These are phyloP conservation scores for Fabriciana adippe DNA, from an alignment of 2,888 invertebrate genomes.

Conservation along the genomic window DNA sequence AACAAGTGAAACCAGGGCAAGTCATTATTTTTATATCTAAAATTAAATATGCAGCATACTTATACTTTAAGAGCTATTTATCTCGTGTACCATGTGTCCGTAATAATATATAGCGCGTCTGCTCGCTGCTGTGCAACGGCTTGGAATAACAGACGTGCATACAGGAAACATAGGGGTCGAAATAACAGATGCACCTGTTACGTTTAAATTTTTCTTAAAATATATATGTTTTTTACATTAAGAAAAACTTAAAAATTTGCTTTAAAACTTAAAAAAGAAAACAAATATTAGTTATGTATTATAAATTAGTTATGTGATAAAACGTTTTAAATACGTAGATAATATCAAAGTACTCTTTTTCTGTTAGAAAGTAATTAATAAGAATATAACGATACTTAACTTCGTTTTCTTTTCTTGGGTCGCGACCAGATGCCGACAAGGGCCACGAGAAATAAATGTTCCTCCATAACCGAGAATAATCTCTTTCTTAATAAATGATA, in stretches of 20 bases:
- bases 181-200: constrained; percentile 2
- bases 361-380: too few species aligned
- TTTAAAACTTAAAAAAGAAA: too few species aligned
- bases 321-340: too few species aligned
- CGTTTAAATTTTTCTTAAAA: not conserved
- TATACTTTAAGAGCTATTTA: constrained; percentile 28
- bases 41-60: constrained; percentile 5
- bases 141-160: constrained; percentile 38
- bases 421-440: too few species aligned
- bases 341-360: too few species aligned
- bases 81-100: constrained; percentile 24
- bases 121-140: constrained; percentile 32
- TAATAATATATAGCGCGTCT: constrained; percentile 32
- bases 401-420: not conserved
- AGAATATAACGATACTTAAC: not conserved
- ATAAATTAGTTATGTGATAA: too few species aligned
- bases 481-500: too few species aligned
- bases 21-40: not conserved
- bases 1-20: too few species aligned
- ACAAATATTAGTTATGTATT: too few species aligned
- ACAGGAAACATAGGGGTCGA: constrained; percentile 27
- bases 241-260: too few species aligned
- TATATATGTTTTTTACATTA: not conserved
- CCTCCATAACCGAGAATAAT: too few species aligned
- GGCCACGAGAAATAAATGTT: too few species aligned